Evolutionary conservation across 2,113 vertebrate genomes (phyloP), one percentile per base, ranked within the genome.

Genomic region (Triplophysa rosa): DNA sequence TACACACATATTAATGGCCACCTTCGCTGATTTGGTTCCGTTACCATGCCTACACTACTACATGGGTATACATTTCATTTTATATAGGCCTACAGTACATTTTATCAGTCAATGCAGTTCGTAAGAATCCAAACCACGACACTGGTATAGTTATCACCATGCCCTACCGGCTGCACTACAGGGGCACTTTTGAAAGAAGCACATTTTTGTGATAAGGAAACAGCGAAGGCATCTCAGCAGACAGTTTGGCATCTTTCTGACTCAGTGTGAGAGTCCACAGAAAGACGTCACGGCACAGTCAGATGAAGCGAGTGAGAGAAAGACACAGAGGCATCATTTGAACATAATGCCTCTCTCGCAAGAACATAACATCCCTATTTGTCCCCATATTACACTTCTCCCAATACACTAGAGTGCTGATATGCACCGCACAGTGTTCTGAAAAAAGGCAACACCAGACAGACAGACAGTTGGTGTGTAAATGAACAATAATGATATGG

Each of bases 301-400:
- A 71, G 23, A 77, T 12, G 49, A 17, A 42, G 42, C 59, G 64
- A 81, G 54, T 37, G 56, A 69, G 33, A 16, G 70, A 67, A 13
- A 77, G 49, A 79, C 59, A 82, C n/a, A 24, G 37, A 80, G 45
- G 61, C 37, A 80, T 62, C 64, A 76, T 67, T 64, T 77, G 64
- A 81, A 61, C 74, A 58, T 54, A 65, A 71, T 68, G 45, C 67
- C 37, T 81, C 56, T 68, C 29, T 56, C 69, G 64, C 45, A 58
- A 80, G 79, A 65, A 73, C 67, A 84, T 74, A 58, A 78, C 73
- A 73, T 84, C 42, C 74, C 82, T 78, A 78, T 81, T 77, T 74
- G 56, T 84, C 47, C 29, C 45, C 72, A 77, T 81, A 45, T 62
- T 78, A 5, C 66, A 71, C 29, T 61, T 62, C 63, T 78, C 37